Conservation (phyloP, 2,888 invertebrate genomes). For the Diplazon laetatorius region DNA sequence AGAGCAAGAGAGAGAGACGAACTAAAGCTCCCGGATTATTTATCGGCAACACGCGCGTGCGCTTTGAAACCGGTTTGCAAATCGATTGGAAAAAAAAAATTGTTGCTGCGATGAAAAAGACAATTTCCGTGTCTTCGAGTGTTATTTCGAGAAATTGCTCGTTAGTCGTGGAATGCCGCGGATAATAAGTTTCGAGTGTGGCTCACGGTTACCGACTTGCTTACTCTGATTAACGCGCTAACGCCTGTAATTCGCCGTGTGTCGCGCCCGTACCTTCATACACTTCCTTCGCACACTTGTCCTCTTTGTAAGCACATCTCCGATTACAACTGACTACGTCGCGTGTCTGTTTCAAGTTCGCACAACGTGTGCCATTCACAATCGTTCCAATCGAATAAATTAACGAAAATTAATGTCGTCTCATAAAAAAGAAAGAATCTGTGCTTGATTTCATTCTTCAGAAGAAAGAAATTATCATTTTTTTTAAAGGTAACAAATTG, state of each 20-base stretch:
- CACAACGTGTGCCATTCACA: not conserved
- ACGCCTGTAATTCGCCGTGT: constrained; percentile 27
- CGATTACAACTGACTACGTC: constrained; percentile 9
- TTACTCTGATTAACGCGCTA: constrained; percentile 4
- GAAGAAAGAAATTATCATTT: too few species aligned
- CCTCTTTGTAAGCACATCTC: constrained; percentile 30
- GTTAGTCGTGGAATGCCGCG: constrained; percentile 65
- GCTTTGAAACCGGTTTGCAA: constrained; percentile 47
- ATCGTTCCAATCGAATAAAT: constrained; percentile 85
- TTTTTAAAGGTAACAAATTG: too few species aligned
- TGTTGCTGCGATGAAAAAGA: constrained; percentile 38
- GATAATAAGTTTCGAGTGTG: constrained; percentile 22
- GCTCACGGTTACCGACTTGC: constrained; percentile 12
- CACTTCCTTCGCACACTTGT: constrained; percentile 14
- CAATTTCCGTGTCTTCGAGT: constrained; percentile 16
- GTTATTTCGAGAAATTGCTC: constrained; percentile 65
- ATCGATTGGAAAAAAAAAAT: constrained; percentile 27
- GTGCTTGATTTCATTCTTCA: too few species aligned
- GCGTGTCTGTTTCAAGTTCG: not conserved
- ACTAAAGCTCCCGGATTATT: constrained; percentile 26
- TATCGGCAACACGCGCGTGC: constrained; percentile 32
- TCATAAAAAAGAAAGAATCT: too few species aligned
- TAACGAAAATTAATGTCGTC: too few species aligned
- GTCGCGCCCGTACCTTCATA: constrained; percentile 11
- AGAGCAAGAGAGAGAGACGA: too few species aligned